Base-by-base conservation (phyloP, 2,888 invertebrate genomes). In the Polymixis lichenea region DNA sequence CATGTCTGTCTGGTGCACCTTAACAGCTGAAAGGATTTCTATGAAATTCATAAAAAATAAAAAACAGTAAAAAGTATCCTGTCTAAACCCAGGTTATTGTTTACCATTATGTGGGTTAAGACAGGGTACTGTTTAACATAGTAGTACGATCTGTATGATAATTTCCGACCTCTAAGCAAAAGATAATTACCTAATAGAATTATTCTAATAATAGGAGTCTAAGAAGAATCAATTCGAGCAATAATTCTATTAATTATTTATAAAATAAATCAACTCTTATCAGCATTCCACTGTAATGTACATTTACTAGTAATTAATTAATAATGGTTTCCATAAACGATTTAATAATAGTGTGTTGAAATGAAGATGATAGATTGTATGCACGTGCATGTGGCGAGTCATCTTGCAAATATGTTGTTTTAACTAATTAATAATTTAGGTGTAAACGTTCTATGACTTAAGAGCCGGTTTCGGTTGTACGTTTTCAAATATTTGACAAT, bases 341-440 rank as follows among this genome's bases (percentile, higher is more conserved):
- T 62, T 49, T 46, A 46, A 65, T 65, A 25, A 65, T 65, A 65
- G 19, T 13, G 19, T 65, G 13, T 65, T 46, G 46, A 13, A 65
- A 19, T 19, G 19, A 49, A 65, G 25, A 65, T 49, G 65, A 65
- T 8, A 49, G 13, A 49, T 22, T 65, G 13, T 8, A 19, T 28
- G 46, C 65, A 65, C 28, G 28, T 65, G 22, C 49, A 28, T 7
- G 13, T 13, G 13, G 25, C 25, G 13, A 49, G 49, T 65, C 7
- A 49, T 65, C 19, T 28, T 19, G 7, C 19, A 49, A 65, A 11
- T 13, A 49, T 49, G 46, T 28, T 65, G 64, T 46, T 56, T 28
- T 19, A 64, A 19, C 17, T 6, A 13, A 64, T 46, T 11, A 32
- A 2, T n/a, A n/a, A n/a, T n/a, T n/a, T n/a, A n/a, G n/a, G 32